Evolutionary conservation across 2,113 vertebrate species (phyloP).

Genomic region (Trogon melanurus): DNA sequence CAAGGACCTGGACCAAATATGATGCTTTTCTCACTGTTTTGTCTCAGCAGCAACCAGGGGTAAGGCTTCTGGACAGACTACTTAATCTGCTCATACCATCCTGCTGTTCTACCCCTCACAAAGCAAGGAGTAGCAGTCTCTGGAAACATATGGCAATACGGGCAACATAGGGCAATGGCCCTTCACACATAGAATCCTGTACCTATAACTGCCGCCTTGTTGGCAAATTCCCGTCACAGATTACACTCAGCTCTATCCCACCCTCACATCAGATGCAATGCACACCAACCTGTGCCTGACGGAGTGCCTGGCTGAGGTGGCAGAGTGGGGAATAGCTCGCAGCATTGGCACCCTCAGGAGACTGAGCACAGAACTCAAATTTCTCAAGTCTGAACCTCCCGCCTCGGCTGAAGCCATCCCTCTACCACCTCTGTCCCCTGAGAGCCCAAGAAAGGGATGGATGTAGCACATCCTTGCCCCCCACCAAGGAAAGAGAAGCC

Average conservation of each 20-base stretch:
- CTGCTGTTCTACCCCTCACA: background rate
- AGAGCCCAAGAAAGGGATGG: background rate
- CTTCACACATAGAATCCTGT: background rate
- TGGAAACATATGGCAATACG: background rate
- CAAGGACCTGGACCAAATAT: background rate
- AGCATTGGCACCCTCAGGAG: background rate
- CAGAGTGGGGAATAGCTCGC: background rate
- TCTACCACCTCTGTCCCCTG: background rate
- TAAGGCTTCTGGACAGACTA: background rate
- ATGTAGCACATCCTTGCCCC: background rate
- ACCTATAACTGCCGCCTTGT: slow-evolving; percentile 33
- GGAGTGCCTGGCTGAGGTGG: background rate
- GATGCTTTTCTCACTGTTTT: background rate
- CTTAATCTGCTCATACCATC: background rate
- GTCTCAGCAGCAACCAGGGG: background rate
- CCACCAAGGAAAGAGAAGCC: background rate
- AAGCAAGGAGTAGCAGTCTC: background rate
- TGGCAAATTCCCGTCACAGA: slow-evolving; percentile 37
- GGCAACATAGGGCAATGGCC: background rate
- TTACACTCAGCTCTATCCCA: slow-evolving; percentile 16
- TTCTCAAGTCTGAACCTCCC: background rate
- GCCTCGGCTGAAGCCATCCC: background rate
- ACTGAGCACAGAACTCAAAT: background rate
- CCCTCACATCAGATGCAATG: slow-evolving; percentile 54
- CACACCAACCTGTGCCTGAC: slow-evolving; percentile 14